A percentile compares a stretch with the other conserved stretches of the same genome.
Conservation (phyloP, 2,113 vertebrate species). For the Pygoscelis adeliae region DNA sequence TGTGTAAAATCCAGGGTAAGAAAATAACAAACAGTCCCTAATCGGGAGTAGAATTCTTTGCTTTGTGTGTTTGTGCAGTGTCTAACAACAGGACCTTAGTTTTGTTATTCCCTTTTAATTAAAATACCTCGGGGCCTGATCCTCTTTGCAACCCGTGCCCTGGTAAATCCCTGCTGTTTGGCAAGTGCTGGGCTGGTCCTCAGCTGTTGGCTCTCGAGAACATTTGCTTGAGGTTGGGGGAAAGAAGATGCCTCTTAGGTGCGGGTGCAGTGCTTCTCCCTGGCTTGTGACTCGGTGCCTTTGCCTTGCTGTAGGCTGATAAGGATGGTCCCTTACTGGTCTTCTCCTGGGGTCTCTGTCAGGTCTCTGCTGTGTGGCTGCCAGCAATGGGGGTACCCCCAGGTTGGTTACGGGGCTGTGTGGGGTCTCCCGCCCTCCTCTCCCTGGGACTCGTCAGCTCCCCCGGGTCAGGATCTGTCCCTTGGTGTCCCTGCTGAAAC, state of each 20-base stretch:
- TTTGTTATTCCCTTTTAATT: constrained; percentile 5
- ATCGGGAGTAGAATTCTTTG: not conserved
- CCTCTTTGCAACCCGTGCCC: not conserved
- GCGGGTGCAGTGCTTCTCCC: not conserved
- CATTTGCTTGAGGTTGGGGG: not conserved
- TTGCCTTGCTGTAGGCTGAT: not conserved
- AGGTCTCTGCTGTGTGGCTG: rapidly evolving
- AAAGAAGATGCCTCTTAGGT: too few species aligned
- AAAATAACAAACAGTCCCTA: not conserved
- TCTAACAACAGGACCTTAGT: not conserved
- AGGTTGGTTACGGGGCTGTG: not conserved
- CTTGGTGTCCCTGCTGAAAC: not conserved
- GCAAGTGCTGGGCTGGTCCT: not conserved
- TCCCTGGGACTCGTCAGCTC: not conserved
- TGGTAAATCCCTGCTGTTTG: not conserved
- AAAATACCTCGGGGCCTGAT: not conserved
- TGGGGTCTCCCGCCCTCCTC: not conserved
- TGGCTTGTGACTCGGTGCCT: not conserved
- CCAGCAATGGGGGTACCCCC: not conserved
- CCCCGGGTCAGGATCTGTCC: not conserved
- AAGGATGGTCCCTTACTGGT: not conserved
- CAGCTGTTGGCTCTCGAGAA: not conserved
- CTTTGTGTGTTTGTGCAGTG: not conserved
- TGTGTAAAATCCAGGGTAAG: not conserved
- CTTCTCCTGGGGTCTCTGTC: not conserved